Evolutionary conservation across 1,140 invertebrate species (phyloP), one percentile per base, ranked within the genome.

Genomic region (Platorchestia sp.): DNA sequence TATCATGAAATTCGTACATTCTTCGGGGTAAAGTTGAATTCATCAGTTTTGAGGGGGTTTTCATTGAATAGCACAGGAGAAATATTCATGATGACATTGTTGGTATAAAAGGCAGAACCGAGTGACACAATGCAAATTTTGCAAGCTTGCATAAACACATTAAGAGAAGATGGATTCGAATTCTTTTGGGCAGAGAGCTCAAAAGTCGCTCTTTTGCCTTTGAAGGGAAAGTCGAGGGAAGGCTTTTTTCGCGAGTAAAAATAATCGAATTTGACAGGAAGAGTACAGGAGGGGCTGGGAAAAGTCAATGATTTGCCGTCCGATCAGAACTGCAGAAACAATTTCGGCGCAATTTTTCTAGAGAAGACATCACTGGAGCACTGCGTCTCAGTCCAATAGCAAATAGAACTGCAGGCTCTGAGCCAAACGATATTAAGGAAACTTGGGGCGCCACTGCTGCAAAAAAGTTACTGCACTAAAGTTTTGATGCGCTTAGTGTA

Each of bases 401-500:
- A 93, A 93, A 93, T 47, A 93, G 91, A 93, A n/a, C 91, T 93
- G 91, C 91, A 93, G 45, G 41, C 45, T 5, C 45, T 3, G 6
- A 43, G 45, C 45, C 91, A 93, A 93, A 93, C 45, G 91, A 93
- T 45, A 93, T 93, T 93, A 93, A 45, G 40, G 45, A 47, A 93
- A 93, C 91, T 93, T 93, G 47, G 45, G 91, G 45, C 36, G 91
- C 45, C 10, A 16, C 91, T 93, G 43, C 91, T 19, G 10, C 59
- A 75, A 75, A 93, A 93, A 93, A 93, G 91, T 93, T 45, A 14
- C 10, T 3, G 19, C 43, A 45, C 91, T 47, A 45, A 93, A 93
- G 91, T 93, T 93, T 44, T 45, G 43, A 93, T 45, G 44, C 47
- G 44, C 91, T 93, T 93, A 93, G 91, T 93, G 91, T 93, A 45